These are phyloP conservation scores for Sphaeramia orbicularis DNA, from an alignment of 2,797 vertebrate species.

Conservation along the genomic window DNA sequence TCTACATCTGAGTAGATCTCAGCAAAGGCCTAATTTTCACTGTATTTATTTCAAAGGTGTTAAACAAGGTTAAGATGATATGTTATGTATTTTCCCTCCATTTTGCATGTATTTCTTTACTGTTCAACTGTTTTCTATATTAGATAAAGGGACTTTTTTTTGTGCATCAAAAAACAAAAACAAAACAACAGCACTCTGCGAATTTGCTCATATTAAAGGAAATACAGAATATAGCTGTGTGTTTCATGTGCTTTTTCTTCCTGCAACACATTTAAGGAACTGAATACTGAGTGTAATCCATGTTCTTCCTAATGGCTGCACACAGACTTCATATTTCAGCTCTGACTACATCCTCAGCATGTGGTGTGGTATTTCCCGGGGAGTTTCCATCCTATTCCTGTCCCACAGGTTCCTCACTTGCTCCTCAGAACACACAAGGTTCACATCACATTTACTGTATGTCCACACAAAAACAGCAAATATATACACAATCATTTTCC, in stretches of 20 bases:
- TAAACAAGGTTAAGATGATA: too few species aligned
- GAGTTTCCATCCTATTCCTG: constrained; percentile 71
- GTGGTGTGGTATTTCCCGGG: constrained; percentile 53
- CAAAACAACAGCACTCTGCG: neutral
- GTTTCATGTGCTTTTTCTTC: neutral
- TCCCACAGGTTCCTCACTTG: constrained; percentile 18
- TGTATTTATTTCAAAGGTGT: too few species aligned
- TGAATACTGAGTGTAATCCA: constrained; percentile 14
- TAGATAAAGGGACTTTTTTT: neutral
- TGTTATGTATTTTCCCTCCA: too few species aligned
- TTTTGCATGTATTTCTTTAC: neutral
- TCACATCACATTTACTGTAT: constrained; percentile 15
- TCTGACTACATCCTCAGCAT: constrained; percentile 38
- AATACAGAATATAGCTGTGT: neutral
- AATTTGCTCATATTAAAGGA: neutral
- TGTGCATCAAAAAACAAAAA: neutral
- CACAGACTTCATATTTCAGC: constrained; percentile 22
- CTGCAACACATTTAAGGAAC: constrained; percentile 9
- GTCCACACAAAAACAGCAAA: constrained; percentile 11
- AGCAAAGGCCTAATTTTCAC: neutral
- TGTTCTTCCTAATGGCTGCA: neutral
- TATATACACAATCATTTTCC: neutral
- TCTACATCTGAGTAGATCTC: neutral
- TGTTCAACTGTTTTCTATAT: neutral
- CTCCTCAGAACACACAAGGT: constrained; percentile 17